These are phyloP conservation scores for Formica exsecta DNA, from an alignment of 1,140 invertebrate species.

Conservation along the genomic window DNA sequence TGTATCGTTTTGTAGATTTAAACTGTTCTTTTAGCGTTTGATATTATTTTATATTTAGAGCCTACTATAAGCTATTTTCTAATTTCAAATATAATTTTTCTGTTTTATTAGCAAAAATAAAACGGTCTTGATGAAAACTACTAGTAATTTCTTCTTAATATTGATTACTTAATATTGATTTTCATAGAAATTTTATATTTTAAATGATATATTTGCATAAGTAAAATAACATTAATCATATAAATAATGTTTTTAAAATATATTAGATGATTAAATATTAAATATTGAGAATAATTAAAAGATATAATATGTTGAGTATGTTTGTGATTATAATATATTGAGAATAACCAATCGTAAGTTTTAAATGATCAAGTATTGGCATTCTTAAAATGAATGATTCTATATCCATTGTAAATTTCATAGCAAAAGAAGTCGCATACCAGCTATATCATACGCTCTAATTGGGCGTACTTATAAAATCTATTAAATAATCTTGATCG, in stretches of 20 bases:
- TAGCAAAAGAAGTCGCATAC: background rate
- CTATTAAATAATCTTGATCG: background rate
- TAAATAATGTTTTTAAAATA: background rate
- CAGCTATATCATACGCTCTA: too few species aligned
- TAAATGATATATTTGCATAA: background rate
- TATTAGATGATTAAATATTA: slow-evolving; percentile 12
- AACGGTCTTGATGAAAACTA: background rate
- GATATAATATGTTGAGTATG: background rate
- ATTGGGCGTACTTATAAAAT: background rate
- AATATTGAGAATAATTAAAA: background rate
- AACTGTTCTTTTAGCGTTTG: too few species aligned
- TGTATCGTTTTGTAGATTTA: too few species aligned
- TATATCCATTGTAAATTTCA: background rate
- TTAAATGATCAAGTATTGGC: background rate
- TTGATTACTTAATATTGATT: background rate
- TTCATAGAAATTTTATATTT: background rate
- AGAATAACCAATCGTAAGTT: slow-evolving; percentile 19
- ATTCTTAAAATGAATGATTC: background rate
- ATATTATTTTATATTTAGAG: too few species aligned
- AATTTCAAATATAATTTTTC: background rate
- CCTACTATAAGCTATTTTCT: too few species aligned
- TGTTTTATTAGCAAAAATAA: background rate
- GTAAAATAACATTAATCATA: background rate
- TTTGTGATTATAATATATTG: background rate
- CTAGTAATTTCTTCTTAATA: background rate